These are phyloP conservation scores for Aspidiotus rigidus DNA, from an alignment of 2,888 invertebrate species.

Conservation along the genomic window DNA sequence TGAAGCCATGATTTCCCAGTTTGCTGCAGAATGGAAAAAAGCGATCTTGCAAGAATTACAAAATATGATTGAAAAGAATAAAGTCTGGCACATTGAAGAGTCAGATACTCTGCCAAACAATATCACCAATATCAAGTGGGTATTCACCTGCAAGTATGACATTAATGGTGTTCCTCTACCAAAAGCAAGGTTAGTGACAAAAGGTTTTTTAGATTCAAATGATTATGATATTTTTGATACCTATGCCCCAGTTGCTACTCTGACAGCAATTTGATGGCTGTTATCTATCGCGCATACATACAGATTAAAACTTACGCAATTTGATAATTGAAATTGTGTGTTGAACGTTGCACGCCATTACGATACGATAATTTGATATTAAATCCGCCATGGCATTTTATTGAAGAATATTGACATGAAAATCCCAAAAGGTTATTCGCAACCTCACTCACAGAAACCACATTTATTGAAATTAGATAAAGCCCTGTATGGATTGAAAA, in stretches of 20 bases:
- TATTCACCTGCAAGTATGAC: not conserved
- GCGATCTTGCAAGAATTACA: not conserved
- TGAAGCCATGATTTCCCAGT: not conserved
- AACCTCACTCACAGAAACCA: not conserved
- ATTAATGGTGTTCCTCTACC: not conserved
- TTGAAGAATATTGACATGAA: not conserved
- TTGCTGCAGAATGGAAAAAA: not conserved
- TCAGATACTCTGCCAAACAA: not conserved
- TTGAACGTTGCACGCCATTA: too few species aligned
- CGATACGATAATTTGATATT: too few species aligned
- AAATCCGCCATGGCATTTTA: not conserved
- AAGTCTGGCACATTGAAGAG: not conserved
- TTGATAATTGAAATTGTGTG: not conserved
- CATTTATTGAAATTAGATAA: not conserved
- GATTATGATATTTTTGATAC: not conserved
- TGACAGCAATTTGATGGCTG: not conserved
- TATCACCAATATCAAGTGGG: not conserved
- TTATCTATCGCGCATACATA: not conserved
- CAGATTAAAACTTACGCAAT: not conserved
- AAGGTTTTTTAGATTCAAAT: not conserved
- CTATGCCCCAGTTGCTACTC: not conserved
- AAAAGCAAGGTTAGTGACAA: not conserved
- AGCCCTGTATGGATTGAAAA: not conserved
- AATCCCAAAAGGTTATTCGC: not conserved
- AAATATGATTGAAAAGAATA: not conserved